Base-by-base conservation (phyloP, 2,888 invertebrate genomes). In the Caenorhabditis parvicauda region DNA sequence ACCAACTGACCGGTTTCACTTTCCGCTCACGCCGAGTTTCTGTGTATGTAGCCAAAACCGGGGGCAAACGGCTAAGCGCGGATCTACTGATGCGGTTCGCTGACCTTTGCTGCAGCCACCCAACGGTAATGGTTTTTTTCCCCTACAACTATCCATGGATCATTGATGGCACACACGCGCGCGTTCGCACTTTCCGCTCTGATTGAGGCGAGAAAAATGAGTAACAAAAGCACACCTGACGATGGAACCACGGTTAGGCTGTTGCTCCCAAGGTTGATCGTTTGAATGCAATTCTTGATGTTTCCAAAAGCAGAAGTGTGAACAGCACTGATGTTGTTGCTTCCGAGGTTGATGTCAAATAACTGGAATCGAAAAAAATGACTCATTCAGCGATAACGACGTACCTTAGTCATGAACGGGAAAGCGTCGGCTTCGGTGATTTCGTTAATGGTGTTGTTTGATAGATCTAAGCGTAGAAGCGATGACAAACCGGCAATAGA, bases 181-280 rank as follows among this genome's bases (percentile, higher is more conserved):
- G n/a, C n/a, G n/a, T n/a, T n/a, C n/a, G n/a, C n/a, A n/a, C n/a
- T n/a, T n/a, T n/a, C n/a, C n/a, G n/a, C n/a, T n/a, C n/a, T n/a
- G n/a, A n/a, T n/a, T n/a, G n/a, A n/a, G n/a, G n/a, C n/a, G n/a
- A n/a, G n/a, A n/a, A n/a, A n/a, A n/a, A n/a, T n/a, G n/a, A n/a
- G n/a, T n/a, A n/a, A n/a, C n/a, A n/a, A n/a, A n/a, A 14, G 29
- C 45, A 53, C 45, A 77, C 77, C 76, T 28, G 76, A 70, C 6
- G 79, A 76, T 1, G 80, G 78, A 14, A 81, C 77, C 9, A 62
- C 50, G 0, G 50, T 63, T 45, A 81, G 37, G 14, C 70, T 62
- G 60, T 81, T 81, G 54, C 73, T 69, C 12, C 80, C 81, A 32
- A 81, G 53, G 54, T 80, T 81, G 48, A 81, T 72, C 2, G 79